Base-by-base conservation (phyloP, 2,797 vertebrate genomes). In the Xenops minutus region DNA sequence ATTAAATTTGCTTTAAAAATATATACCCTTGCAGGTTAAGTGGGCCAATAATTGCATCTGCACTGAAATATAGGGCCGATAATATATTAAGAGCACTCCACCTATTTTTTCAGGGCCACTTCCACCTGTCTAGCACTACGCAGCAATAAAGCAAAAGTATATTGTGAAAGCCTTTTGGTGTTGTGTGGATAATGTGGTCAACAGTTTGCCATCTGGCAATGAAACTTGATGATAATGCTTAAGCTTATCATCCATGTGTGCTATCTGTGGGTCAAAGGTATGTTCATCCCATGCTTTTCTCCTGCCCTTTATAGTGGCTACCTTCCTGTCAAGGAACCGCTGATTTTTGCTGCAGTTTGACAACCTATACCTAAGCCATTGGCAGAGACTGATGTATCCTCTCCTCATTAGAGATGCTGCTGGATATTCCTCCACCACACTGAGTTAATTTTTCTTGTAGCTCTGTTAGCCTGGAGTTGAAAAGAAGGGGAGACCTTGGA, bases 21-120 rank as follows among this genome's bases (percentile, higher is more conserved):
- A 3, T 34, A 19, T 78, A 3, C 12, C 0, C 0, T 27, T 54
- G 10, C 14, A 24, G 41, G 10, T 66, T 56, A 79, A 39, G 62
- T 69, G 22, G 27, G 63, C 56, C 7, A 24, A 24, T 43, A n/a
- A 34, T 39, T 48, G 14, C 18, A 32, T 55, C 74, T 73, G 7
- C 37, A 37, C 26, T 41, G 62, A 84, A 80, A 64, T n/a, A 26
- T 17, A 43, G 44, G 51, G 15, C 41, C n/a, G 19, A 29, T 34
- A 76, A 43, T 46, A 29, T 11, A 21, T 51, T n/a, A 80, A 76
- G 29, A 85, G 9, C 10, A 21, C 15, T 55, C 32, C 17, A 62
- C 5, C 8, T 54, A 4, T 46, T 54, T 84, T 80, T 78, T 63
- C 7, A 7, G 34, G 39, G 39, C 7, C 12, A 68, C 71, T 59